Base-by-base conservation (phyloP, 2,888 invertebrate species). In the Chrysina gloriosa region DNA sequence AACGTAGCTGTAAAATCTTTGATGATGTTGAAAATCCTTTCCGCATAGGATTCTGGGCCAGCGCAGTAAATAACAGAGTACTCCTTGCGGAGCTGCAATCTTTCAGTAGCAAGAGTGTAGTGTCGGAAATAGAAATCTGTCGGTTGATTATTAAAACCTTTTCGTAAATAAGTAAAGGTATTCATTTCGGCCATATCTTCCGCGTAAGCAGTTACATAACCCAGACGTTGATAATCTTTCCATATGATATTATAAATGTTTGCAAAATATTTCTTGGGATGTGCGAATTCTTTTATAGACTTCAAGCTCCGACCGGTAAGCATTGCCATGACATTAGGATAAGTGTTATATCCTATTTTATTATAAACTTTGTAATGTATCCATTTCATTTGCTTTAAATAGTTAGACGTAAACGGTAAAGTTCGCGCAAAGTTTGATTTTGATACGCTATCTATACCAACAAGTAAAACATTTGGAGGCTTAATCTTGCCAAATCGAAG, bases 391-490 rank as follows among this genome's bases (percentile, higher is more conserved):
- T 89, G 85, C 50, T 88, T 84, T 31, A 96, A 84, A 78, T 89
- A 90, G n/a, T 86, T 83, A 1, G 87, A 85, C 0, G 94, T 94
- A 76, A 87, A 85, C 0, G 91, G 90, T 89, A 95, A 89, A 6
- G 91, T 89, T 58, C 93, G 86, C 14, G 89, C 85, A 61, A 93
- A 87, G 78, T 95, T 93, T 36, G 92, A 84, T 67, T 94, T 83
- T 0, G 95, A 95, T 75, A 95, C 90, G 45, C 94, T 93, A 78
- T 96, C 95, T 75, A 96, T 90, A 42, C 95, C 96, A 14, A 96
- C 80, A 78, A 95, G 84, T 29, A 95, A 81, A 0, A 96, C 89
- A 77, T 90, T 92, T 19, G 89, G 81, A 39, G 84, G 84, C 74
- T 23, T 50, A 19, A 31, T 56, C 23, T 21, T 45, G 31, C 11